phyloP scores from a whole-genome alignment of 2,797 vertebrate species.

The Eupleurogrammus muticus region DNA sequence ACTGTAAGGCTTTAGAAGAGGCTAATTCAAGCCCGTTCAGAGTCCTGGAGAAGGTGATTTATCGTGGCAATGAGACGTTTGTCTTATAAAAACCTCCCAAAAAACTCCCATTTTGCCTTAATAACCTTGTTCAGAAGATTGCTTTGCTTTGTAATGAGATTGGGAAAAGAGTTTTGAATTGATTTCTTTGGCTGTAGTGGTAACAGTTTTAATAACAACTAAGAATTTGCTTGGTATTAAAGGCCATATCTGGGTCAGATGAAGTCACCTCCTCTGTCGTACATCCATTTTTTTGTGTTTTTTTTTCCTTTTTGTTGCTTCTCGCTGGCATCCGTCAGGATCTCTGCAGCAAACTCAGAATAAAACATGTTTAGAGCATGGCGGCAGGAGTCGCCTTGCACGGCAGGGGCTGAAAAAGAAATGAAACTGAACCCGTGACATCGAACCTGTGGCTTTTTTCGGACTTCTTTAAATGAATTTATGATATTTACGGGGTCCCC shows the following conservation, averaged over 20 bases:
- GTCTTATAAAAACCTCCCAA: too few species aligned
- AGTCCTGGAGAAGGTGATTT: slow-evolving; percentile 36
- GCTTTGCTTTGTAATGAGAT: slow-evolving; percentile 8
- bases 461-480: too few species aligned
- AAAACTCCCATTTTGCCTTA: not conserved
- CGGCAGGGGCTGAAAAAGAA: not conserved
- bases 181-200: not conserved
- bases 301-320: not conserved
- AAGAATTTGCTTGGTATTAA: too few species aligned
- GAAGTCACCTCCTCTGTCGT: too few species aligned
- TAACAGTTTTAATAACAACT: not conserved
- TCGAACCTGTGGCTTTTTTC: too few species aligned
- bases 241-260: too few species aligned
- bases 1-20: slow-evolving; percentile 33
- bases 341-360: slow-evolving; percentile 8
- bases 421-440: too few species aligned
- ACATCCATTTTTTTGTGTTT: not conserved
- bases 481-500: too few species aligned
- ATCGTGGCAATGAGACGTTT: slow-evolving; percentile 32
- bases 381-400: not conserved
- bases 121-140: not conserved
- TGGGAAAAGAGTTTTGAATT: not conserved
- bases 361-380: slow-evolving; percentile 26
- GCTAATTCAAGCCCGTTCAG: slow-evolving; percentile 31
- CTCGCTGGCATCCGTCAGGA: slow-evolving; percentile 12